Conservation (phyloP, 2,888 invertebrate genomes). For the Eilema depressum region DNA sequence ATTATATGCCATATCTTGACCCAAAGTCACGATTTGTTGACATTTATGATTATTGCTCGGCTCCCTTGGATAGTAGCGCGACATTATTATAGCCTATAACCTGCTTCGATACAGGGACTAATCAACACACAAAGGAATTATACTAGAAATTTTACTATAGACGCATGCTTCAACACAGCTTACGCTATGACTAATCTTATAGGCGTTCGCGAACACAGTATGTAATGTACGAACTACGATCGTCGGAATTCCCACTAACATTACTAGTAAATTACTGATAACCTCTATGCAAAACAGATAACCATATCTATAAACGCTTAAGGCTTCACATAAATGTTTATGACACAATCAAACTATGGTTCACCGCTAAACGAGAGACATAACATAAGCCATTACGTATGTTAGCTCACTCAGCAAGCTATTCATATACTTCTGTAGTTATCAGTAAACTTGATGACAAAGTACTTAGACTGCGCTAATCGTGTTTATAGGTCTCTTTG, state of each 20-base stretch:
- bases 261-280: background rate
- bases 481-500: no score
- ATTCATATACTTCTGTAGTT: background rate
- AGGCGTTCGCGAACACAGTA: background rate
- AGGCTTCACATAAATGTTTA: background rate
- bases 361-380: background rate
- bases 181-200: background rate
- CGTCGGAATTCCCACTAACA: background rate
- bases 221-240: background rate
- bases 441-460: no score
- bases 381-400: background rate
- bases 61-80: no score
- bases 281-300: background rate
- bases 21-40: no score
- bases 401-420: background rate
- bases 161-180: background rate
- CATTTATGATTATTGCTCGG: no score
- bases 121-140: no score
- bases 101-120: no score
- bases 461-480: no score
- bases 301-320: slow-evolving; percentile 4
- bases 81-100: no score
- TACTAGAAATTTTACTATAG: no score
- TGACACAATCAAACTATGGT: background rate
- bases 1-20: no score